Conservation (phyloP, 2,797 vertebrate species). For the Heliangelus exortis region DNA sequence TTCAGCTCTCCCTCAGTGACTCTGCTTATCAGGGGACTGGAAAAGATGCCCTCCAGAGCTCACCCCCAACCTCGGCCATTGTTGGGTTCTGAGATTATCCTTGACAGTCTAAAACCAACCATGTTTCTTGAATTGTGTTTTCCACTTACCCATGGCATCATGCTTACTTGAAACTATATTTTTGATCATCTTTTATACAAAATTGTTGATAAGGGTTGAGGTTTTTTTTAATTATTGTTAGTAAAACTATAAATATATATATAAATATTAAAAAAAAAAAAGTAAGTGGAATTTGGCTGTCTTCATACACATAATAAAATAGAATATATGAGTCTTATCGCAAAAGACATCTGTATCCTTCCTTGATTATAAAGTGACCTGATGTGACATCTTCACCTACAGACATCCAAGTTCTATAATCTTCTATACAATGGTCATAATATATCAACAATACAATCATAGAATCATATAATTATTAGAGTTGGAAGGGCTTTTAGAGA, state of each 20-base stretch:
- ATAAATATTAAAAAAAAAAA: not conserved
- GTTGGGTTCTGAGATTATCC: not conserved
- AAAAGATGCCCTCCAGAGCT: not conserved
- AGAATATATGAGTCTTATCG: not conserved
- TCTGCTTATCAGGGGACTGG: not conserved
- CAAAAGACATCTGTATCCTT: not conserved
- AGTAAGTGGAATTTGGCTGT: not conserved
- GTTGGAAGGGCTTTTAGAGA: not conserved
- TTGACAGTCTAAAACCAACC: not conserved
- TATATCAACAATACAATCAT: not conserved
- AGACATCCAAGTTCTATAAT: not conserved
- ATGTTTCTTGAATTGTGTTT: not conserved
- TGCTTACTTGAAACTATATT: not conserved
- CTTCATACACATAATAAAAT: not conserved
- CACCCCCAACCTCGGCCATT: not conserved
- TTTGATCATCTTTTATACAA: not conserved
- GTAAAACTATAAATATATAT: too few species aligned
- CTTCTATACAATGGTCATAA: not conserved
- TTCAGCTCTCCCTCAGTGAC: accelerated
- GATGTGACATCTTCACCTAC: not conserved
- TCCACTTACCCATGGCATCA: not conserved
- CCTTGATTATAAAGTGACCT: not conserved
- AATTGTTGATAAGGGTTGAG: not conserved
- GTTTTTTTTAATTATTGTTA: not conserved
- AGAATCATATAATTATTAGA: not conserved